Base-by-base conservation (phyloP, 2,113 vertebrate species). In the Hippocampus barbouri region DNA sequence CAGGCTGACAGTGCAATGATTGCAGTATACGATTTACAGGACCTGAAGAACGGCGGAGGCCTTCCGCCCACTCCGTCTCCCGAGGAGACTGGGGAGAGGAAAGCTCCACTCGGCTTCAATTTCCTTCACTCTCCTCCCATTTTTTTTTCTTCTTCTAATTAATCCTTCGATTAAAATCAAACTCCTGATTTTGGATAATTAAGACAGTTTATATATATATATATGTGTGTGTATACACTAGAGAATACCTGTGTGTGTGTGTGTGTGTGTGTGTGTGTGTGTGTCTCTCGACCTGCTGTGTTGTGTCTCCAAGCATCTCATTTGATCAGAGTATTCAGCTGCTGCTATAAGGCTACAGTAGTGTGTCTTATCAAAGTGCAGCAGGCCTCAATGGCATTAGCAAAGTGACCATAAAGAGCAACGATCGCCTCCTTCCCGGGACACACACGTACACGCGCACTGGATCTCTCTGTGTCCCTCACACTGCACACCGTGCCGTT, bases 41-140 rank as follows among this genome's bases (percentile, higher is more conserved):
- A 68, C 75, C 79, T 85, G 74, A 85, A 86, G 85, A 75, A 85
- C 72, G 81, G 77, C 68, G 72, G 34, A 41, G 53, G 81, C 79
- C 82, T 82, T 80, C 86, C 78, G 71, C 87, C 83, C 81, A 88
- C 78, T 84, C 87, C 66, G 84, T 87, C 78, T 21, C 86, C 86
- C 86, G 76, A 72, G 84, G 85, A 87, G 78, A 86, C 69, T 5
- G 75, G 64, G 64, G 66, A 79, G 76, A 80, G 51, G 69, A 86
- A 70, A 66, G 64, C 67, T 87, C 90, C 1, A 81, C 75, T 78
- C 60, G 27, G 71, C 79, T 72, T 73, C 80, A 69, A 66, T 51
- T 47, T 81, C 64, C 25, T 43, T 43, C 10, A 71, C 34, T n/a
- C 60, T 61, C 51, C 45, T n/a, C 72, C 73, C 70, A 38, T 15